Base-by-base conservation (phyloP, 2,797 vertebrate species). In the Tympanoctomys barrerae region DNA sequence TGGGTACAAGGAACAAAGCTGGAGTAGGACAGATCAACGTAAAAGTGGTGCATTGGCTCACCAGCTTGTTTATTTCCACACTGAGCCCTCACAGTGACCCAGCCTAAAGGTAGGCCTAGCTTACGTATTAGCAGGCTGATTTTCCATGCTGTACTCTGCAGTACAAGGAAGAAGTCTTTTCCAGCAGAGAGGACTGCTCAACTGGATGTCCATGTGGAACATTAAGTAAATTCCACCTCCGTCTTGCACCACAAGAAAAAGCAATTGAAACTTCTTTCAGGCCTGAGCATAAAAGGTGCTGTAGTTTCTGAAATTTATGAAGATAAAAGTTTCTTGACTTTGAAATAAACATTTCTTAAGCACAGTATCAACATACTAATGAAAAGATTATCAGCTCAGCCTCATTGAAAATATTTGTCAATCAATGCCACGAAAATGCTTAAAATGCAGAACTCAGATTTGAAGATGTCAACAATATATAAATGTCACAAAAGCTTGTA, bases 341-440 rank as follows among this genome's bases (percentile, higher is more conserved):
- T 79, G 21, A 78, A 80, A 84, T 42, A 80, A 64, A 77, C 1
- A 73, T 87, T 84, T 93, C 18, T 91, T 84, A 80, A 84, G 33
- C 18, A 61, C 12, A 7, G 49, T 10, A 54, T 46, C 54, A 59
- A 92, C 64, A 16, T 19, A 89, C 7, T 73, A 66, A 49, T 18
- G 66, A 19, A 62, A 52, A 81, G 52, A 49, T 49, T 39, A 77
- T 39, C 33, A 87, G 46, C 36, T 79, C 5, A 36, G 46, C 12
- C 39, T 78, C 14, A 75, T 42, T 94, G 46, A 93, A 71, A 77
- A 70, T 49, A 22, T 28, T 81, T 59, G n/a, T 86, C 77, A 70
- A 78, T 77, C 24, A 5, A n/a, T 92, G 39, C 31, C 5, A 66
- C 75, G 62, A 64, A 59, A 36, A 70, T 22, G 90, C 2, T 79